These are phyloP conservation scores for Stenurella melanura DNA, from an alignment of 2,888 invertebrate species.

Conservation along the genomic window DNA sequence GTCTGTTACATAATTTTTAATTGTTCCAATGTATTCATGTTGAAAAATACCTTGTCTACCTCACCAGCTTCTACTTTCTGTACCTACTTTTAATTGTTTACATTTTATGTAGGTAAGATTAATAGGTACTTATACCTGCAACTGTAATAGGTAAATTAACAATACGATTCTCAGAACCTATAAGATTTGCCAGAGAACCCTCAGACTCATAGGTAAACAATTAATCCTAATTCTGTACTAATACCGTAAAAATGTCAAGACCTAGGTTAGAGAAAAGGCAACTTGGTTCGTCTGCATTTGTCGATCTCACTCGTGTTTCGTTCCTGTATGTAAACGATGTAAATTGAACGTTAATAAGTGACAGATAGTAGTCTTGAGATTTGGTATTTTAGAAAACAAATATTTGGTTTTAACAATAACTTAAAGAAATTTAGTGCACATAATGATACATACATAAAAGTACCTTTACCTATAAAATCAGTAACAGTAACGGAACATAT, in stretches of 20 bases:
- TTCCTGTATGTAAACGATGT: conserved; percentile 23
- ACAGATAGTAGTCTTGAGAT: conserved; percentile 33
- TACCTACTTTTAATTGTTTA: conserved; percentile 1
- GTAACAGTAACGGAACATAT: conserved; percentile 37
- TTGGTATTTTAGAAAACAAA: conserved; percentile 31
- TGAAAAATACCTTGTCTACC: background rate
- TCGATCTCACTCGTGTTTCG: conserved; percentile 28
- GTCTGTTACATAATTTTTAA: background rate
- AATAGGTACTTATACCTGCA: background rate
- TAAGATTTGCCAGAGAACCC: background rate
- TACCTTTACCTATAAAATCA: conserved; percentile 13
- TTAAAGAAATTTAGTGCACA: conserved; percentile 27
- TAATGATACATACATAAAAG: conserved; percentile 13
- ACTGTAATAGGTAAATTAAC: background rate
- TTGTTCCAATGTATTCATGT: background rate
- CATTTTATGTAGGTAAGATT: background rate
- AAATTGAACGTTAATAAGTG: conserved; percentile 29
- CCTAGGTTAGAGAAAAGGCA: conserved; percentile 32
- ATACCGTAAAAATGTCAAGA: conserved; percentile 12
- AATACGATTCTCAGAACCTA: background rate
- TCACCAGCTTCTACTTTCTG: background rate
- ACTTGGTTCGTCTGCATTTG: conserved; percentile 31
- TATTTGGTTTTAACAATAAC: conserved; percentile 13
- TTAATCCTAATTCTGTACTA: background rate
- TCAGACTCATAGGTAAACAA: background rate